Evolutionary conservation across 2,797 vertebrate species (phyloP), one percentile per base, ranked within the genome.

Genomic region (Decapterus maruadsi): DNA sequence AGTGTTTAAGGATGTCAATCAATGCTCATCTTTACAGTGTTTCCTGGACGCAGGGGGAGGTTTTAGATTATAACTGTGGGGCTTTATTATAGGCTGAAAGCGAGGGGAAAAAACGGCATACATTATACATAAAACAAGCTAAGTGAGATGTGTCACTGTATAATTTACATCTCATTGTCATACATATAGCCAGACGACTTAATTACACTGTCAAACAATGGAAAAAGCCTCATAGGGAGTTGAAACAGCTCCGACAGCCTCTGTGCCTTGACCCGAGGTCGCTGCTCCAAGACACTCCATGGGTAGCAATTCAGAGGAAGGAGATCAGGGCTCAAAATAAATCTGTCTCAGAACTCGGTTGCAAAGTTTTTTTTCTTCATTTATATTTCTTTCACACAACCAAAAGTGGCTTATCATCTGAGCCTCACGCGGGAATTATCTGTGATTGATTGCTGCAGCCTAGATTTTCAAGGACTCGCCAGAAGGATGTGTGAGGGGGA

Each of bases 401-500:
- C 54, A 78, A 84, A 85, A 89, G 76, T 78, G 84, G 85, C 90
- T 91, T 90, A 92, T 93, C 89, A 60, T 78, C 73, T 12, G 13
- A 67, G 77, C 53, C 83, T 88, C 79, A 78, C 34, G 16, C 69
- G 86, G 87, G 89, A 87, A 89, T 91, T 76, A 68, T 68, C 75
- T 68, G 74, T 92, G 93, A 94, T 94, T 93, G 93, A 94, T 94
- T 91, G 81, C 89, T 51, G 54, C 51, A 68, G 77, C 81, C 87
- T 84, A 79, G 81, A 87, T 92, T 91, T 86, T 91, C 91, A 93
- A 93, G 92, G 92, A 90, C 91, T 87, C 83, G 55, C 77, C 62
- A 80, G 73, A 75, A 85, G 83, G 78, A 89, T 90, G 82, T 22
- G n/a, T 72, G 72, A 85, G 75, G 77, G 84, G 87, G 26, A 90